Evolutionary conservation across 2,888 invertebrate genomes (phyloP).

Genomic region (Buathra laborator): DNA sequence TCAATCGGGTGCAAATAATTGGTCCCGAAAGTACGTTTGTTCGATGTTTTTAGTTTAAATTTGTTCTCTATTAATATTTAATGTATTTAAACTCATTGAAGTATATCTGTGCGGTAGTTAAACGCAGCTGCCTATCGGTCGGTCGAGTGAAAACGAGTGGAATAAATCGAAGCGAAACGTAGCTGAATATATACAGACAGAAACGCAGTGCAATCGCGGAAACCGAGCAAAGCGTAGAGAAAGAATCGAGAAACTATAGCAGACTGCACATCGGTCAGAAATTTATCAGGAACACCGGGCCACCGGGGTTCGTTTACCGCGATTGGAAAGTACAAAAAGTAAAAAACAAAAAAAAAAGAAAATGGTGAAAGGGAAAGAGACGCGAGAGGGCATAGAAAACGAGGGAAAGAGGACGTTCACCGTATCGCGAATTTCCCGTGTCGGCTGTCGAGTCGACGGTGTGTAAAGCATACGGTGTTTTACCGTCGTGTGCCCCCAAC

Average conservation of each 20-base stretch:
- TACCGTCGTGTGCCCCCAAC: slow-evolving; percentile 6
- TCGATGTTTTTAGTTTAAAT: too few species aligned
- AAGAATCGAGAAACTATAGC: slow-evolving; percentile 33
- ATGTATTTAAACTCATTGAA: slow-evolving; percentile 1
- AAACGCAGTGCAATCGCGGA: neutral
- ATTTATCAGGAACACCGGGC: slow-evolving; percentile 59
- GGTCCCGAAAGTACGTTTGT: neutral
- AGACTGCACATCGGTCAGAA: slow-evolving; percentile 26
- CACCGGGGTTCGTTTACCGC: slow-evolving; percentile 57
- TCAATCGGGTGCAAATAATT: neutral
- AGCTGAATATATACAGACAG: neutral
- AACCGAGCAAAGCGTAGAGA: slow-evolving; percentile 24
- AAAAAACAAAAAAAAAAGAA: slow-evolving; percentile 7
- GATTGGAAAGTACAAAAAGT: slow-evolving; percentile 43
- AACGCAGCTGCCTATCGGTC: neutral
- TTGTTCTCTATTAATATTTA: neutral
- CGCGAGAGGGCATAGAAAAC: neutral
- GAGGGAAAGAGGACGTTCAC: slow-evolving; percentile 1
- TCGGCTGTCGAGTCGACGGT: slow-evolving; percentile 38
- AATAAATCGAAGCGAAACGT: slow-evolving; percentile 5
- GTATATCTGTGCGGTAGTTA: neutral
- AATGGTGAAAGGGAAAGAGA: neutral
- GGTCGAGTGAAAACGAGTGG: slow-evolving; percentile 7
- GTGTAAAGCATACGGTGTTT: slow-evolving; percentile 41
- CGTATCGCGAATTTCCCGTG: slow-evolving; percentile 49